phyloP scores from a whole-genome alignment of 2,888 invertebrate species.

The Ochropacha duplaris region DNA sequence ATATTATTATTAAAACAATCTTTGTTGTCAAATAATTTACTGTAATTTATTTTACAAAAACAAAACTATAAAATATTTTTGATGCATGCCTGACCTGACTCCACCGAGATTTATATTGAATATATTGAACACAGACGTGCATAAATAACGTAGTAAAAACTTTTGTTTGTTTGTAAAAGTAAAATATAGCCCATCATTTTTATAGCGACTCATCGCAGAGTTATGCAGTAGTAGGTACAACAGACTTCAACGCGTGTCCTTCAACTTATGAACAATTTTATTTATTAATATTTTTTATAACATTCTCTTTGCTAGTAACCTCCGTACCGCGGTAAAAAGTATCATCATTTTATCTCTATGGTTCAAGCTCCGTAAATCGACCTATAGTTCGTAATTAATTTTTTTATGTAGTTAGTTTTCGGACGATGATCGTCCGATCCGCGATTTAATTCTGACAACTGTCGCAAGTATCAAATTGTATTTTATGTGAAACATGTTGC shows the following conservation, averaged over 20 bases:
- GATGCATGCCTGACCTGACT: neutral
- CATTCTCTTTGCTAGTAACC: too few relatives aligned
- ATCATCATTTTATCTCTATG: too few relatives aligned
- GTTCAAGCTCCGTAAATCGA: too few relatives aligned
- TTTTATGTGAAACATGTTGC: too few relatives aligned
- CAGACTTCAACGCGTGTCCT: constrained; percentile 1
- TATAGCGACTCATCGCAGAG: neutral
- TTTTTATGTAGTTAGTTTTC: too few relatives aligned
- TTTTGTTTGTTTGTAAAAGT: neutral
- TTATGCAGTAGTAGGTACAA: constrained; percentile 2
- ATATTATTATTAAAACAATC: too few relatives aligned
- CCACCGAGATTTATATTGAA: neutral
- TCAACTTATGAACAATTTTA: neutral
- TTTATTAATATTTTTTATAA: too few relatives aligned
- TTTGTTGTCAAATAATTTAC: neutral
- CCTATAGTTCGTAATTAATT: too few relatives aligned
- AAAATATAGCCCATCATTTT: neutral
- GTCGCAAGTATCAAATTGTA: too few relatives aligned
- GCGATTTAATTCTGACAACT: too few relatives aligned
- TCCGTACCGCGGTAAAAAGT: too few relatives aligned
- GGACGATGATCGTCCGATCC: too few relatives aligned
- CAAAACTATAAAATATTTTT: neutral
- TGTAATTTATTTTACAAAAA: neutral
- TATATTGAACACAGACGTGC: neutral
- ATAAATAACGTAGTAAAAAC: neutral